Evolutionary conservation across 2,797 vertebrate species (phyloP).

Genomic region (Coregonus suidteri): DNA sequence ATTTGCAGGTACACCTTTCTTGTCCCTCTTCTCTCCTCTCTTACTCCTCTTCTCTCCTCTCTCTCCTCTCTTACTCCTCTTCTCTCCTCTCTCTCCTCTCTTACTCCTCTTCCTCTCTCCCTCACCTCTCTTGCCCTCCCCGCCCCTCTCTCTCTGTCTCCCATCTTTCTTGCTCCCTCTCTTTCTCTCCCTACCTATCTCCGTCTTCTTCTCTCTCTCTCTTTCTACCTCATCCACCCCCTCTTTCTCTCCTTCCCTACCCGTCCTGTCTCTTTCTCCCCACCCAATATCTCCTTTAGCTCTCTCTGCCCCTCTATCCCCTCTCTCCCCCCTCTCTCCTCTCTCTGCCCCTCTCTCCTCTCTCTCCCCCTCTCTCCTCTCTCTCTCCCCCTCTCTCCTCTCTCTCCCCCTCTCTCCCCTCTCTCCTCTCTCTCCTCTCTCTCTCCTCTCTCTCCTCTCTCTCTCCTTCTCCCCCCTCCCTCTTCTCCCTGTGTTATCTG

Average conservation of each 20-base stretch:
- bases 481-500: slow-evolving; percentile 65
- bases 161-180: no score
- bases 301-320: background rate
- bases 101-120: no score
- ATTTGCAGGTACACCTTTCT: background rate
- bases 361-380: background rate
- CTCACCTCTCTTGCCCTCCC: no score
- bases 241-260: no score
- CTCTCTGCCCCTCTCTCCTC: slow-evolving; percentile 25
- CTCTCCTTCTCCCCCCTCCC: slow-evolving; percentile 33
- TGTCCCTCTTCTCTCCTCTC: no score
- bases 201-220: slow-evolving; percentile 1
- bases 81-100: no score
- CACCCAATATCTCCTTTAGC: no score
- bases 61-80: no score
- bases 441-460: background rate
- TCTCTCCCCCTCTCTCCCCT: background rate
- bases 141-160: no score
- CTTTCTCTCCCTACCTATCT: no score
- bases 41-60: no score
- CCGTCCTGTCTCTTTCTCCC: background rate
- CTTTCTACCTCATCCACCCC: slow-evolving; percentile 15
- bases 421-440: slow-evolving; percentile 20
- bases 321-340: slow-evolving; percentile 26
- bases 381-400: background rate